Evolutionary conservation across 2,797 vertebrate genomes (phyloP), one percentile per base, ranked within the genome.

Genomic region (Denticeps clupeoides): DNA sequence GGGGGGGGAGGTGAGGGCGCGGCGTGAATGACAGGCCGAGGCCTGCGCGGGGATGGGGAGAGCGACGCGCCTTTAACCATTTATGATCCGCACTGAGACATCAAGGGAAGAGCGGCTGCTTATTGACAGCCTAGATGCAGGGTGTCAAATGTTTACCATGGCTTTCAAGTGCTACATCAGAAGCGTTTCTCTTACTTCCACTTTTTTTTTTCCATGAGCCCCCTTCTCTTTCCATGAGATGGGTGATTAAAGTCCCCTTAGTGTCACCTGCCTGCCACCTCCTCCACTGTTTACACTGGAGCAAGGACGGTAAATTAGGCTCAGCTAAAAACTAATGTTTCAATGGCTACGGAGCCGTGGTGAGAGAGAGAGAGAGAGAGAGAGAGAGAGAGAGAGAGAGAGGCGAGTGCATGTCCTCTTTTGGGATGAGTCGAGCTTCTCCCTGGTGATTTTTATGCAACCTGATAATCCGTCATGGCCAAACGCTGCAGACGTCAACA

Each of bases 171-270:
- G 50, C 38, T 33, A 51, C 57, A 59, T 59, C 53, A 63, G 53
- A 70, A 53, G 50, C 47, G 45, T 59, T 58, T 54, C 31, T 55
- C 57, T 33, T 54, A 31, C 35, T 43, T 29, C 8, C 2, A 7
- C 35, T 9, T 45, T 21, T 42, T 27, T 38, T 22, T 53, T 53
- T 26, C 16, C 10, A 23, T 12, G 22, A 27, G 38, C 22, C 16
- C 47, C 15, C 37, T 40, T 45, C 41, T 31, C 28, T 22, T 59
- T 55, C 58, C 49, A 64, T 23, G 15, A 53, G 62, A 60, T 48
- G 40, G 45, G 52, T 68, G 62, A 68, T 68, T 63, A 68, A 68
- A 68, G 62, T 65, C 60, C 62, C 49, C 38, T 62, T 53, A 50
- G 55, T 60, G 48, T 60, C 65, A 68, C 65, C 57, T 65, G 60